Evolutionary conservation across 2,888 invertebrate genomes (phyloP), one percentile per base, ranked within the genome.

Genomic region (Drosophila gaucha): DNA sequence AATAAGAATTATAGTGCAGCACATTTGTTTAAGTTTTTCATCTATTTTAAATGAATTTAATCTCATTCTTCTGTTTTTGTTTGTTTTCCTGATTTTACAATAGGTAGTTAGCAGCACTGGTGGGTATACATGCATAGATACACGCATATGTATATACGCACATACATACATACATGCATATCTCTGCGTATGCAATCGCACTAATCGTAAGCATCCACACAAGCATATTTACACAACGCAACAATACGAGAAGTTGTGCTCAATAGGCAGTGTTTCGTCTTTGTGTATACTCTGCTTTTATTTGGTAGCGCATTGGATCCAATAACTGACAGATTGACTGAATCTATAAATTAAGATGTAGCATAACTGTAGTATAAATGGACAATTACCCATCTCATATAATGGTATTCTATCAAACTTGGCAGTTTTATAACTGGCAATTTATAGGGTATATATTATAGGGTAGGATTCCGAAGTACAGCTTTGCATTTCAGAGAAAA

Each of bases 161-260:
- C n/a, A n/a, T n/a, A n/a, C n/a, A n/a, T n/a, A n/a, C n/a, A 22
- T 49, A 30, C 30, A 56, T 26, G 56, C 57, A 51, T 38, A 30
- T 30, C 31, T 33, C 39, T 28, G 12, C 26, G 36, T 10, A 18
- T 35, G 57, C 57, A 71, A 57, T 46, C 57, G 8, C 38, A 28
- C 26, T 66, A 35, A 57, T 63, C 60, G 59, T 72, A 59, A 46
- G 62, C 59, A 64, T 33, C 35, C 38, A 63, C 55, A 60, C 77
- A 71, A 59, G n/a, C 39, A 26, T 44, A 51, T 66, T 58, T 67
- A 49, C 26, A 52, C 24, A 51, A 51, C 30, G 46, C 50, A 59
- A 59, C 18, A 56, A 44, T 59, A 55, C 36, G 50, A 66, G 72
- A 56, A 30, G 30, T 16, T 39, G n/a, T n/a, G 43, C 41, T 16